Base-by-base conservation (phyloP, 1,140 invertebrate species). In the Frieseomelitta varia region DNA sequence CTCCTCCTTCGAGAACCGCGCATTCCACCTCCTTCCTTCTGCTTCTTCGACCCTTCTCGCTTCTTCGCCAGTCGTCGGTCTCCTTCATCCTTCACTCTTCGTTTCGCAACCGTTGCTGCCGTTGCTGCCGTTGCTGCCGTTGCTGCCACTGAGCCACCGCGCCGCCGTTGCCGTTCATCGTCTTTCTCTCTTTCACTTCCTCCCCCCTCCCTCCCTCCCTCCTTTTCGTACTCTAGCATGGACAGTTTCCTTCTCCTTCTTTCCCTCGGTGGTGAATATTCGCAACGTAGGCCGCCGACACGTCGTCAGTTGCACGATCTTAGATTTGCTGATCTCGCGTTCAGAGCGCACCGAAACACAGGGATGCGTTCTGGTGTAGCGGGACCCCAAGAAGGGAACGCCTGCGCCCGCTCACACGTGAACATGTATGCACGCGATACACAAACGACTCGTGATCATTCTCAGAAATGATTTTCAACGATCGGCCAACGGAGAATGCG, bases 1-100 rank as follows among this genome's bases (percentile, higher is more conserved):
- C 92, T 92, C 90, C 92, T 92, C 92, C 91, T 92, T 92, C 91
- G 89, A 92, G 90, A 92, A 86, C 81, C 88, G 86, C 89, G 84
- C 88, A 88, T 91, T 87, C 90, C 89, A 90, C 88, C 81, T 90
- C 87, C 83, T 84, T 76, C 84, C 86, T 85, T 68, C 85, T 56
- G 51, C 63, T 69, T 61, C 81, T 76, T 76, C 77, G 77, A 65
- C 68, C 87, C 73, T 75, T 75, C 80, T 71, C 75, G 81, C 71
- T 78, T 67, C 69, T 82, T 87, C 76, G 69, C 79, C 81, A 69
- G 56, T 84, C 73, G 39, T 47, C 39, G 81, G 80, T 72, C 78
- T 75, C 77, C 84, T 86, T 83, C 81, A 87, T 91, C 85, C 86
- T 91, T 92, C 91, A 88, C 87, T 91, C 88, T 86, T 81, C 85